phyloP scores from a whole-genome alignment of 2,888 invertebrate genomes.

The Hirudinaria manillensis region DNA sequence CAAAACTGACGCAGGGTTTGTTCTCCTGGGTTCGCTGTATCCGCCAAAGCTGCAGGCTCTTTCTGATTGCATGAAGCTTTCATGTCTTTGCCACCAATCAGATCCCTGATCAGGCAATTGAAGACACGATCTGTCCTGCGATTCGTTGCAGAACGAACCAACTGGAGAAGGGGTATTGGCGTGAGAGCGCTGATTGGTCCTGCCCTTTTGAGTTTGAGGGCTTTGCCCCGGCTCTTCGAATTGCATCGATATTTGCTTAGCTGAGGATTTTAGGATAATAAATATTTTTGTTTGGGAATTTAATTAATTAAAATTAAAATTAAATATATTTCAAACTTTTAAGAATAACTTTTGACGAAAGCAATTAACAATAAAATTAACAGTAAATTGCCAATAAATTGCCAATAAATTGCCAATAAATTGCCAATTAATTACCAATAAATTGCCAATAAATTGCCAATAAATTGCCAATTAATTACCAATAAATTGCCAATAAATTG shows the following conservation, averaged over 20 bases:
- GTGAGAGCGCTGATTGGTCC: conserved; percentile 4
- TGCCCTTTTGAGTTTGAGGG: not conserved
- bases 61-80: conserved; percentile 26
- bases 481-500: too few relatives aligned
- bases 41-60: conserved; percentile 31
- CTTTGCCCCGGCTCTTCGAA: not conserved
- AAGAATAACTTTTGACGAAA: not conserved
- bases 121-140: conserved; percentile 8
- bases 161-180: conserved; percentile 9
- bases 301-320: too few relatives aligned
- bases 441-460: too few relatives aligned
- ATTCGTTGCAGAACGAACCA: conserved; percentile 4
- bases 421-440: too few relatives aligned
- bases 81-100: conserved; percentile 20
- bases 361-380: too few relatives aligned
- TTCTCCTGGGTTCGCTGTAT: conserved; percentile 14
- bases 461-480: too few relatives aligned
- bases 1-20: not conserved
- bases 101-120: not conserved
- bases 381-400: too few relatives aligned
- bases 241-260: not conserved
- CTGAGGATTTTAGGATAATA: not conserved
- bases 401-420: too few relatives aligned
- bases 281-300: too few relatives aligned
- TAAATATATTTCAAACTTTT: too few relatives aligned